Base-by-base conservation (phyloP, 2,888 invertebrate species). In the Hipparchia semele region DNA sequence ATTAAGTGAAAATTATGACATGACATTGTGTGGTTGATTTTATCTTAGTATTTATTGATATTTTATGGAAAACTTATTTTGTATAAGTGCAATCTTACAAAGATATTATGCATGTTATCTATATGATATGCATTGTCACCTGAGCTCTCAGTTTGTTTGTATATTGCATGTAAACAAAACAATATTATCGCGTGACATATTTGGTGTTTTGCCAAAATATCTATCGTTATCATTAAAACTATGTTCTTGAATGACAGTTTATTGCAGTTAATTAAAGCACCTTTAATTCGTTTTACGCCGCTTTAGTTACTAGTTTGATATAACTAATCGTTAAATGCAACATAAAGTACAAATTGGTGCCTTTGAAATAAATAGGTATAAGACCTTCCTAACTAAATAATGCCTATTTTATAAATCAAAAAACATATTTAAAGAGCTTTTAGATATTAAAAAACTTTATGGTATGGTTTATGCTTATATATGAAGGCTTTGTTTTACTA, bases 171-270 rank as follows among this genome's bases (percentile, higher is more conserved):
- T 74, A 72, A 74, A 76, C 72, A 76, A 73, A 70, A 68, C 71
- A 53, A 51, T 53, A 70, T 58, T 70, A 56, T 72, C 72, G 70
- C 13, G 72, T 75, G 73, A 73, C 75, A 73, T 70, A 68, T 76
- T 72, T 74, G 75, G 68, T 72, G 12, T 70, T 70, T 53, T 61
- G 75, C 75, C 72, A 76, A 76, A 68, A 56, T 59, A 60, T 53
- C 59, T 68, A 73, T 68, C 59, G 72, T 68, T 75, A 59, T 51
- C 59, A 61, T 62, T 64, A 73, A 69, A 65, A 71, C 62, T 65
- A 39, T 56, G 66, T 67, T 68, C 60, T 51, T 66, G 67, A 64
- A 53, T 74, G 70, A 68, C 58, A 33, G 23, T 62, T 72, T 74
- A 74, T 74, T 68, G 54, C 4, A 59, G 53, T 61, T 53, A 58